These are phyloP conservation scores for Adelosebastes latens DNA, from an alignment of 2,797 vertebrate genomes.

Conservation along the genomic window DNA sequence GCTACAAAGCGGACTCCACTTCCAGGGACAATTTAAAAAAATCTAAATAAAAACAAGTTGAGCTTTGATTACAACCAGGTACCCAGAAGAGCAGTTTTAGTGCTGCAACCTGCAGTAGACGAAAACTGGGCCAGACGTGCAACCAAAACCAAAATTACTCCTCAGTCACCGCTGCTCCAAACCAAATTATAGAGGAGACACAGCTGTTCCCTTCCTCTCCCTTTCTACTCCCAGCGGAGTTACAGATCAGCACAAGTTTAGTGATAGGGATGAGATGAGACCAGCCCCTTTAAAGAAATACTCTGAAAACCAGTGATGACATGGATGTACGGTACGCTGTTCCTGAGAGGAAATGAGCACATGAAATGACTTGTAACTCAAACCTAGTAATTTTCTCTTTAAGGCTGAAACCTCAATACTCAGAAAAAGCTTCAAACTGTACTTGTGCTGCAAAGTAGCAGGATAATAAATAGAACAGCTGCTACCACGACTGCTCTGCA, in stretches of 20 bases:
- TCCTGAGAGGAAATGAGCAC: constrained; percentile 45
- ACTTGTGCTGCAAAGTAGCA: constrained; percentile 12
- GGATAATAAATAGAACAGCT: constrained; percentile 42
- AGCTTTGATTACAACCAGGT: constrained; percentile 26
- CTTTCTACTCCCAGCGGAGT: constrained; percentile 45
- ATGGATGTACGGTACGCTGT: constrained; percentile 21
- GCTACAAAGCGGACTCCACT: not conserved
- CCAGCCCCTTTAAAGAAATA: constrained; percentile 44
- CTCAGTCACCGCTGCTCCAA: constrained; percentile 53
- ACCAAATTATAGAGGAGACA: constrained; percentile 70
- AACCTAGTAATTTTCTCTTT: constrained; percentile 61
- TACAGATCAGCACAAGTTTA: constrained; percentile 56
- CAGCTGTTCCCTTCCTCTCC: constrained; percentile 63
- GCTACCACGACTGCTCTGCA: constrained; percentile 24
- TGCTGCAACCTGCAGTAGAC: constrained; percentile 54
- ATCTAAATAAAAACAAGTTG: constrained; percentile 15
- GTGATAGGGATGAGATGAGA: constrained; percentile 46
- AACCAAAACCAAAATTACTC: constrained; percentile 71
- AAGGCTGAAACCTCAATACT: constrained; percentile 40
- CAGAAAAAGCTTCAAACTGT: constrained; percentile 29
- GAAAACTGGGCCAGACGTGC: constrained; percentile 49
- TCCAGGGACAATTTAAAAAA: constrained; percentile 10
- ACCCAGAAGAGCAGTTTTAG: constrained; percentile 15
- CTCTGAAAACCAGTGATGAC: constrained; percentile 40
- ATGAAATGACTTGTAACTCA: constrained; percentile 41